Base-by-base conservation (phyloP, 2,888 invertebrate genomes). In the Polylopha cassiicola region DNA sequence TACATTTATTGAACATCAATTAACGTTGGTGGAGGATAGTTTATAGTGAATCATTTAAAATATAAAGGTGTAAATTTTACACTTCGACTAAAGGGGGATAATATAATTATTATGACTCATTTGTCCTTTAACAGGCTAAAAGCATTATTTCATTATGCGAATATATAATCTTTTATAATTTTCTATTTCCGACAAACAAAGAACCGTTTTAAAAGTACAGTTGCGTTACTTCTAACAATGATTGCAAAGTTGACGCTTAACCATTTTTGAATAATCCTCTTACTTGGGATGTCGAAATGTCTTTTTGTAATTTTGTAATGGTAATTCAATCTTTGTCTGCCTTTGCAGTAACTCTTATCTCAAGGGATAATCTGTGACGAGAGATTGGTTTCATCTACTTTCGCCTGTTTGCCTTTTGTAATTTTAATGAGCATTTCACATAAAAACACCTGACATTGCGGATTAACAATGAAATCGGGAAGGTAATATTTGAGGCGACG, bases 251-350 rank as follows among this genome's bases (percentile, higher is more conserved):
- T 41, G 41, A 30, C 41, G 34, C 36, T 23, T 41, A 41, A 30
- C 41, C 34, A 33, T 21, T 24, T 30, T 41, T 17, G 20, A 30
- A 24, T 41, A 41, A 41, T 41, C 41, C 41, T 41, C 41, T 41
- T 41, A 41, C 39, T 18, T 24, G 39, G 33, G 43, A 39, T 37
- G 34, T 37, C 28, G 43, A 48, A 48, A 48, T 39, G 37, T 29
- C 41, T 48, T 49, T n/a, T 50, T 48, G 47, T 69, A 65, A 73
- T 70, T 70, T 66, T 61, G 65, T 76, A 70, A 73, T 67, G 71
- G 64, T 73, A 73, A 75, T 75, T 73, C 58, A 66, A 73, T 74
- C 72, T 67, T 61, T 65, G 64, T 60, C 61, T 59, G 65, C 50
- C 50, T 53, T 54, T 58, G 43, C 48, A 52, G 58, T 58, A 58